phyloP scores from a whole-genome alignment of 2,113 vertebrate species.

The Thomomys bottae region DNA sequence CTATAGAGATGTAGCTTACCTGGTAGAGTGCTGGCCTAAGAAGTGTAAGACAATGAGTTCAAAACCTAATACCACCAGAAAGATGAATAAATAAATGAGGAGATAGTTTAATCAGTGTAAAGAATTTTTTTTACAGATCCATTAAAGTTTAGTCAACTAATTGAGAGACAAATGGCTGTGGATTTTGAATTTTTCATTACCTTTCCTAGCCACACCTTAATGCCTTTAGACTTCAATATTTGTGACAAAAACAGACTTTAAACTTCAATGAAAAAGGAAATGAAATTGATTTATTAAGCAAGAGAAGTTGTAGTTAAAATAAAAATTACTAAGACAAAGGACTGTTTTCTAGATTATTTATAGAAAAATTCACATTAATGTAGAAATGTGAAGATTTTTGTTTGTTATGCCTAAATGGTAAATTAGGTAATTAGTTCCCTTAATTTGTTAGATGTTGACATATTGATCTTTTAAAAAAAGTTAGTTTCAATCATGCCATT shows the following conservation, averaged over 20 bases:
- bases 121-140: not conserved
- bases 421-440: not conserved
- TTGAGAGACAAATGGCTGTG: not conserved
- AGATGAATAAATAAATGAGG: no score
- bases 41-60: no score
- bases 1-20: no score
- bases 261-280: not conserved
- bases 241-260: not conserved
- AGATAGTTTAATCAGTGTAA: not conserved
- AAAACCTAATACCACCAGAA: no score
- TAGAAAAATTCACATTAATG: not conserved
- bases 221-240: constrained; percentile 1
- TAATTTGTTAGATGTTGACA: not conserved
- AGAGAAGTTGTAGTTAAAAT: not conserved
- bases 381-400: not conserved
- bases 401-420: not conserved
- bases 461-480: not conserved
- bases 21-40: no score
- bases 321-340: not conserved
- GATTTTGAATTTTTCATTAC: not conserved
- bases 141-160: not conserved
- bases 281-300: constrained; percentile 8
- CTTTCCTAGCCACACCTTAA: not conserved
- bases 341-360: not conserved
- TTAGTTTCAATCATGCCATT: not conserved